A percentile compares a stretch with the other conserved stretches of the same genome.
These are phyloP conservation scores for Cacoxenus indagator DNA, from an alignment of 2,888 invertebrate species.

Conservation along the genomic window DNA sequence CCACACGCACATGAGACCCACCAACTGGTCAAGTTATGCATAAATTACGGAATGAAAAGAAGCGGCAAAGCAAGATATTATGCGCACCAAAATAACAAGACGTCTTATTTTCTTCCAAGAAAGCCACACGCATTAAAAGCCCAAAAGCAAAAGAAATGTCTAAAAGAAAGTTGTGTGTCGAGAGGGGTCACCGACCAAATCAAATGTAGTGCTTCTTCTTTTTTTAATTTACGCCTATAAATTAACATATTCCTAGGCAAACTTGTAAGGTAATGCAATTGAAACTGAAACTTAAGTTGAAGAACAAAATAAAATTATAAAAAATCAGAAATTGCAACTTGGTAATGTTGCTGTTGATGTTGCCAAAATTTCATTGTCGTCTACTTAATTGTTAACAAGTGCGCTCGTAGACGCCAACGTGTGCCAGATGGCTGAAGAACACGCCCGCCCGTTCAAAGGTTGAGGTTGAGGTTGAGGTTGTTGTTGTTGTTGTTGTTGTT, in stretches of 20 bases:
- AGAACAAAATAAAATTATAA: not conserved
- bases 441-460: not conserved
- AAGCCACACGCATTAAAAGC: not conserved
- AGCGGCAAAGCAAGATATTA: not conserved
- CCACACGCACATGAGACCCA: not conserved
- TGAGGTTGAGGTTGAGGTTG: not conserved
- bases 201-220: not conserved
- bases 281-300: not conserved
- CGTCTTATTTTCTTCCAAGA: not conserved
- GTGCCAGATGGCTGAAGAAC: not conserved
- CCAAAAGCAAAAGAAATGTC: not conserved
- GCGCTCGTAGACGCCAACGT: not conserved
- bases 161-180: not conserved
- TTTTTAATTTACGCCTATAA: not conserved
- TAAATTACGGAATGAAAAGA: not conserved
- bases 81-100: not conserved
- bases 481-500: not conserved
- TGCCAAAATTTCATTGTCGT: not conserved
- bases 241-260: conserved; percentile 1
- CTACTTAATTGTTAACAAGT: conserved; percentile 12
- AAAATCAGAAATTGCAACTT: not conserved
- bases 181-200: not conserved
- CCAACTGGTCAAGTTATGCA: not conserved
- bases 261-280: not conserved
- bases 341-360: not conserved